Conservation (phyloP, 2,113 vertebrate species). For the Anoura caudifer region DNA sequence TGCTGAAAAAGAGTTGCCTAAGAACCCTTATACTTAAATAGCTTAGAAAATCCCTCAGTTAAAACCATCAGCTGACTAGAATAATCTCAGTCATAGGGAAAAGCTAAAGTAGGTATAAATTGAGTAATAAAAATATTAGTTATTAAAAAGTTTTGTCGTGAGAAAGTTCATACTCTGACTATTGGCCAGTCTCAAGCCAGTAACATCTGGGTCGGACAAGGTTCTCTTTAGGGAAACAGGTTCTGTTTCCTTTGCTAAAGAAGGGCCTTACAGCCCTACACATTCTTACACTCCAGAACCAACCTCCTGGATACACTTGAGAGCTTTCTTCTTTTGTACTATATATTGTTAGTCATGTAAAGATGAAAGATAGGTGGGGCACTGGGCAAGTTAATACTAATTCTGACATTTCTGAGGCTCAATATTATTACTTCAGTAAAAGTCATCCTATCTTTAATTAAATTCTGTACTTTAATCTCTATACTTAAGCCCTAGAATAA, state of each 20-base stretch:
- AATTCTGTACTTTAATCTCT: neutral
- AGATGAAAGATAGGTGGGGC: neutral
- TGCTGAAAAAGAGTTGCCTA: neutral
- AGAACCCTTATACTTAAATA: neutral
- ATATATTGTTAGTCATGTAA: neutral
- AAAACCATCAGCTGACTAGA: neutral
- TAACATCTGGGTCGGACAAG: neutral
- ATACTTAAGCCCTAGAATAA: neutral
- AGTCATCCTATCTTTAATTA: neutral
- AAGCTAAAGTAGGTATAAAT: neutral
- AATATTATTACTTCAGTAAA: neutral
- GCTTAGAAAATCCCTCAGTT: conserved; percentile 16
- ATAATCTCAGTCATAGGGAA: neutral
- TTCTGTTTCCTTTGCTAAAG: neutral
- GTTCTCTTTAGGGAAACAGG: neutral
- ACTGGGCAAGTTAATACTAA: neutral
- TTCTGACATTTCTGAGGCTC: neutral
- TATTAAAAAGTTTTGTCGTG: conserved; percentile 3
- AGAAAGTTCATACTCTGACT: neutral
- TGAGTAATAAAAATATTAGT: neutral
- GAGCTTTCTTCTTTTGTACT: neutral
- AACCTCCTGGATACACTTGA: neutral
- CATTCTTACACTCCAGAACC: neutral
- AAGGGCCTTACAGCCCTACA: rapidly evolving
- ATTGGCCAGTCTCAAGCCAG: neutral